Evolutionary conservation across 2,888 invertebrate genomes (phyloP), one percentile per base, ranked within the genome.

Genomic region (Augochlorella aurata): DNA sequence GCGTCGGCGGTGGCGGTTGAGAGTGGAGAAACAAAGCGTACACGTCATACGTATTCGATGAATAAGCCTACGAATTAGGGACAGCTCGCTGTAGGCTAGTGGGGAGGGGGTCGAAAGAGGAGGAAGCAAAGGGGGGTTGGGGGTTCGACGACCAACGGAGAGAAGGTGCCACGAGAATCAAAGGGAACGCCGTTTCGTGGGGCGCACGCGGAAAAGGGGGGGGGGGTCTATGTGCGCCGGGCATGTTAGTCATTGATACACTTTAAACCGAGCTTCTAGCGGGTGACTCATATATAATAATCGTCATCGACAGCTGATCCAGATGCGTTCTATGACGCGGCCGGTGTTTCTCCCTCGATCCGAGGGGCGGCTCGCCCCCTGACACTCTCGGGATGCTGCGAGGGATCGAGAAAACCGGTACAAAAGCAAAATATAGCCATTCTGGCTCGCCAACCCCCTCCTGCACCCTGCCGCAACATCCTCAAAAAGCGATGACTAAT

Each of bases 301-400:
- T 91, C 90, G 91, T 91, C 90, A 91, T 91, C 91, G 91, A 91
- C 91, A 91, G 90, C 91, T 90, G 91, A 90, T 91, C 90, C 90
- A 90, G 87, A 90, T 90, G 87, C 89, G 88, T 74, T 72, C 80
- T 78, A 79, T 74, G 82, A 71, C 74, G 77, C 52, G 52, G 47
- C 45, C 70, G 58, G 71, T 77, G 79, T 73, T 65, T 88, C 85
- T 70, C 82, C 83, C 80, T 86, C 79, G 77, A 82, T 82, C 71
- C 44, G 58, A 83, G 70, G 66, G 73, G 61, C 79, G 83, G 82
- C 24, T 24, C 45, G 9, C 16, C 18, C 24, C 52, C 72, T 47
- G 61, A 72, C 75, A 75, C 79, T 71, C 79, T 61, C 76, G 71
- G 83, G 83, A 84, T 84, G 79, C 84, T 84, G 83, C 63, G 52